Percentiles rank a stretch among this genome's conserved stretches.
phyloP scores from a whole-genome alignment of 2,113 vertebrate species.

The Arothron firmamentum region DNA sequence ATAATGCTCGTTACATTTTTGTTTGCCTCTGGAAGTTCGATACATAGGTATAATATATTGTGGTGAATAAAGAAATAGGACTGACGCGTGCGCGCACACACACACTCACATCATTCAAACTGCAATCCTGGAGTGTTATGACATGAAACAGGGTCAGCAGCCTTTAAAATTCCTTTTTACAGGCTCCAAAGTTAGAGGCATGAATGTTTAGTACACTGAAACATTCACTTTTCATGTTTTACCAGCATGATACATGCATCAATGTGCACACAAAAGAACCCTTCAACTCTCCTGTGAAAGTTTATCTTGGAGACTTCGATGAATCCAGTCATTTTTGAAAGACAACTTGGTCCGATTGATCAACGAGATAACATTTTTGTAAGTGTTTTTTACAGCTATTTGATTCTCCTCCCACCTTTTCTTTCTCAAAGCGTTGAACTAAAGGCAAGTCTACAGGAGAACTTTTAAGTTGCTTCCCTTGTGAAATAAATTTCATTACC shows the following conservation, averaged over 20 bases:
- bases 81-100: background rate
- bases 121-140: no score
- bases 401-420: slow-evolving; percentile 31
- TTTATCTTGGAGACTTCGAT: slow-evolving; percentile 51
- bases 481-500: slow-evolving; percentile 70
- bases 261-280: slow-evolving; percentile 7
- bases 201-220: no score
- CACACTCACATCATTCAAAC: background rate
- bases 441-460: slow-evolving; percentile 58
- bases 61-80: no score
- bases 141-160: no score
- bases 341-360: slow-evolving; percentile 41
- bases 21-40: no score
- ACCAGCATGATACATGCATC: no score
- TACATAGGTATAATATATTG: no score
- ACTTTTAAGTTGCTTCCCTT: slow-evolving; percentile 63
- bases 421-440: slow-evolving; percentile 57
- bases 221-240: no score
- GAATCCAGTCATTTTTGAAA: slow-evolving; percentile 55
- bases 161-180: no score
- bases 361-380: slow-evolving; percentile 60
- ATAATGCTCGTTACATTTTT: no score
- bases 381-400: slow-evolving; percentile 51
- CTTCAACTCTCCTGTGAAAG: slow-evolving; percentile 28
- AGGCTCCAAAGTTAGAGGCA: no score